These are phyloP conservation scores for Alethe diademata DNA, from an alignment of 2,113 vertebrate species.

Conservation along the genomic window DNA sequence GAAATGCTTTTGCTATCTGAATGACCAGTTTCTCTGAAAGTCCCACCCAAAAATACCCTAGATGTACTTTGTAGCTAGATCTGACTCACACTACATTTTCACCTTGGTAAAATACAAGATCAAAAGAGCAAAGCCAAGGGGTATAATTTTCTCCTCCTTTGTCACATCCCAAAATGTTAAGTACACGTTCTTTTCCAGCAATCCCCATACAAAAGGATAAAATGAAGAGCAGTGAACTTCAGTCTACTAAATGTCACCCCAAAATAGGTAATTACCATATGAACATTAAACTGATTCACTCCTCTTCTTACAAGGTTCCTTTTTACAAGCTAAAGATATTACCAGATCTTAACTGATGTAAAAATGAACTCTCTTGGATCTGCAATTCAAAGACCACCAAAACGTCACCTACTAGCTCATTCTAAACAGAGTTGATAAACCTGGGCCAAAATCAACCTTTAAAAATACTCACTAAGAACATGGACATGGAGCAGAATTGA, in stretches of 20 bases:
- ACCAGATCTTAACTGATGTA: slow-evolving; percentile 12
- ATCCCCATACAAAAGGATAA: slow-evolving; percentile 40
- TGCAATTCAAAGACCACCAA: not conserved
- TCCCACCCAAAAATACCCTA: not conserved
- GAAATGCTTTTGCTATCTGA: not conserved
- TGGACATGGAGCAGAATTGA: rapidly evolving
- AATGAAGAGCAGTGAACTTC: slow-evolving; percentile 53
- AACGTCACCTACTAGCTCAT: not conserved
- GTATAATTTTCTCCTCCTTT: slow-evolving; percentile 64
- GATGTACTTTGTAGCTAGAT: not conserved
- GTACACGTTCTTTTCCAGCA: slow-evolving; percentile 3
- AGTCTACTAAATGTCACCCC: slow-evolving; percentile 72
- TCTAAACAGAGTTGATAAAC: not conserved
- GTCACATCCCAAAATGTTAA: slow-evolving; percentile 63
- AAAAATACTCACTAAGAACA: not conserved
- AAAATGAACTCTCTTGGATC: not conserved
- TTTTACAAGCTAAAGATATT: slow-evolving; percentile 55
- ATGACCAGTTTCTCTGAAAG: not conserved
- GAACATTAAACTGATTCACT: slow-evolving; percentile 55
- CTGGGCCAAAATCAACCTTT: not conserved
- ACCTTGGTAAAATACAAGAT: slow-evolving; percentile 50
- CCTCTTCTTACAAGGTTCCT: not conserved
- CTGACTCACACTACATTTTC: not conserved
- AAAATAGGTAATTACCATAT: slow-evolving; percentile 67
- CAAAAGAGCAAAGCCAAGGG: slow-evolving; percentile 40